Base-by-base conservation (phyloP, 2,797 vertebrate genomes). In the Acipenser ruthenus region DNA sequence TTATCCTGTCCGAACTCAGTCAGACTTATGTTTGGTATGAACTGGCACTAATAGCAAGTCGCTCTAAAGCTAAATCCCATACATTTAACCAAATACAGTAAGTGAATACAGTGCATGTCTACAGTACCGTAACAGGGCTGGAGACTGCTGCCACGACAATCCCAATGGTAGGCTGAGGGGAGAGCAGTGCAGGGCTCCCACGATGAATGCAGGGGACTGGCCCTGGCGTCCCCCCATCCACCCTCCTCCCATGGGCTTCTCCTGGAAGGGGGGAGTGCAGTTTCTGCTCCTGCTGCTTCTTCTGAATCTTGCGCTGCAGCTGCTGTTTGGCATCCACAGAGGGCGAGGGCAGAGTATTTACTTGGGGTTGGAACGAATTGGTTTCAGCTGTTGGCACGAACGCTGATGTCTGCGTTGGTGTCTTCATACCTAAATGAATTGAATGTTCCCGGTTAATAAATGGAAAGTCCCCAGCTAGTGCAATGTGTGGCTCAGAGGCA, bases 231-330 rank as follows among this genome's bases (percentile, higher is more conserved):
- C 83, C 0, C 13, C 93, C 84, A 53, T 97, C 94, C 0, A 78
- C 68, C 78, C 90, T 92, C 85, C 90, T 93, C 61, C 78, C 75
- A 65, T 90, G 89, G 65, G 83, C 83, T 67, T 97, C 95, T 71
- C 88, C 90, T 8, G 91, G 93, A 73, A 88, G 79, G 66, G 97
- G 96, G 65, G 95, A 97, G 49, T 95, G 92, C 50, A 99, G 84
- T 78, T 97, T 98, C 83, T 97, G 94, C 74, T 99, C 97, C 66
- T 98, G 97, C 73, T 99, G 96, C 80, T 95, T 98, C 85, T 95
- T 96, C 84, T 99, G 96, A 77, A 99, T 97, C 84, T 99, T 99
- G 67, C 95, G 91, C 78, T 99, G 97, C 73, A 99, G 91, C 77
- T 99, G 97, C 83, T 99, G 96, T 81, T 99, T 99, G 63, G 97